Percentiles rank a stretch among this genome's conserved stretches.
Conservation (phyloP, 2,888 invertebrate species). For the Idaea aversata region DNA sequence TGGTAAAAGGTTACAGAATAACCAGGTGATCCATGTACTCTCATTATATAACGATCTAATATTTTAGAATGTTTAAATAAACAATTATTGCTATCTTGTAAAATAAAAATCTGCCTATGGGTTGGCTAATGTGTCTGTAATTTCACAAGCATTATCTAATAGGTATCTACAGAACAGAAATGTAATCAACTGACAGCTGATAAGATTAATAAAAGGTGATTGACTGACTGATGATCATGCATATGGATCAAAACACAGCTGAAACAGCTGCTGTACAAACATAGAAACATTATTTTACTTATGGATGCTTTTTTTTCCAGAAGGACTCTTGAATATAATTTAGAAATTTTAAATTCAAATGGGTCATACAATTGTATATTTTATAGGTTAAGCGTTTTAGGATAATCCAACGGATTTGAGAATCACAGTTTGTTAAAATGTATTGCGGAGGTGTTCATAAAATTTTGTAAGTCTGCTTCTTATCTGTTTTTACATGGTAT, state of each 20-base stretch:
- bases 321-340: not conserved
- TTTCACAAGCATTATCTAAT: conserved; percentile 2
- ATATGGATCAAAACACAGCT: not conserved
- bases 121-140: not conserved
- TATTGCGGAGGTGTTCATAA: no score
- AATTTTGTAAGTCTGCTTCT: no score
- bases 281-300: not conserved
- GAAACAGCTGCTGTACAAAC: not conserved
- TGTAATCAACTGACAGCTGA: not conserved
- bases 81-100: not conserved
- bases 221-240: not conserved
- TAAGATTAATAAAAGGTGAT: not conserved
- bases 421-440: no score
- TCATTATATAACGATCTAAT: not conserved
- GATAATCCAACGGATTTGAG: no score
- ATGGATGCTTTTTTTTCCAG: not conserved
- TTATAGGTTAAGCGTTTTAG: no score
- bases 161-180: not conserved
- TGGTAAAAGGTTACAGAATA: no score
- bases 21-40: no score
- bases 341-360: not conserved
- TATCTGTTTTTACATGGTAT: not conserved
- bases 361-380: not conserved
- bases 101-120: not conserved
- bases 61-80: not conserved